A percentile compares a stretch with the other conserved stretches of the same genome.
Conservation (phyloP, 1,140 invertebrate genomes). For the Gryllus bimaculatus region DNA sequence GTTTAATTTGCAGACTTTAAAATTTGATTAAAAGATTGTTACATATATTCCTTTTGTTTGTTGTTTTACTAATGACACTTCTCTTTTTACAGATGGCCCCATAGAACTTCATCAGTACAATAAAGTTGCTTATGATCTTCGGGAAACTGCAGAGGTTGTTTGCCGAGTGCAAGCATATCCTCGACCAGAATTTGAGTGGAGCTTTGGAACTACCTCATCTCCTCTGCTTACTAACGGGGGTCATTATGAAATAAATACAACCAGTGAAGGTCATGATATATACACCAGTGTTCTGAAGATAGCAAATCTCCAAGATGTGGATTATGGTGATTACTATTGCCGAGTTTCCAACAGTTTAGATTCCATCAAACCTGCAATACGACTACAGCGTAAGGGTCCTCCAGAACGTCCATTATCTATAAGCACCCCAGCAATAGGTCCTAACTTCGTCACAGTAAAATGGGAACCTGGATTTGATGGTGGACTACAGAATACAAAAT, state of each 20-base stretch:
- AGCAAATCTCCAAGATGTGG: conserved; percentile 59
- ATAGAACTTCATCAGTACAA: conserved; percentile 74
- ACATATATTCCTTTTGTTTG: neutral
- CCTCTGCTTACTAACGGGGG: conserved; percentile 63
- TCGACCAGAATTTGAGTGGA: conserved; percentile 87
- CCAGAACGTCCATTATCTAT: conserved; percentile 71
- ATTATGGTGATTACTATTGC: conserved; percentile 86
- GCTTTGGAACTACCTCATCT: conserved; percentile 58
- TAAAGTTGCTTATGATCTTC: conserved; percentile 78
- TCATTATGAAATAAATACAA: conserved; percentile 75
- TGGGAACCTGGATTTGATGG: conserved; percentile 88
- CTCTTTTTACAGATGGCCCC: conserved; percentile 54
- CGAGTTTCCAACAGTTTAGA: conserved; percentile 49
- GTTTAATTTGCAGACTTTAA: too few species aligned
- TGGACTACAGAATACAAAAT: conserved; percentile 72
- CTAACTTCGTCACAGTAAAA: conserved; percentile 62
- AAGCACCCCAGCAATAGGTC: conserved; percentile 55
- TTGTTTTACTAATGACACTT: neutral
- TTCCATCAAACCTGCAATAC: conserved; percentile 62
- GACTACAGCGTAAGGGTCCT: conserved; percentile 69
- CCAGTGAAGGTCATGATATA: conserved; percentile 64
- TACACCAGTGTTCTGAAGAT: conserved; percentile 73
- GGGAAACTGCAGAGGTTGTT: conserved; percentile 71
- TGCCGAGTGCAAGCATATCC: conserved; percentile 88
- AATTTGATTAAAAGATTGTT: too few species aligned